Evolutionary conservation across 2,797 vertebrate species (phyloP), one percentile per base, ranked within the genome.

Genomic region (Arremon aurantiirostris): DNA sequence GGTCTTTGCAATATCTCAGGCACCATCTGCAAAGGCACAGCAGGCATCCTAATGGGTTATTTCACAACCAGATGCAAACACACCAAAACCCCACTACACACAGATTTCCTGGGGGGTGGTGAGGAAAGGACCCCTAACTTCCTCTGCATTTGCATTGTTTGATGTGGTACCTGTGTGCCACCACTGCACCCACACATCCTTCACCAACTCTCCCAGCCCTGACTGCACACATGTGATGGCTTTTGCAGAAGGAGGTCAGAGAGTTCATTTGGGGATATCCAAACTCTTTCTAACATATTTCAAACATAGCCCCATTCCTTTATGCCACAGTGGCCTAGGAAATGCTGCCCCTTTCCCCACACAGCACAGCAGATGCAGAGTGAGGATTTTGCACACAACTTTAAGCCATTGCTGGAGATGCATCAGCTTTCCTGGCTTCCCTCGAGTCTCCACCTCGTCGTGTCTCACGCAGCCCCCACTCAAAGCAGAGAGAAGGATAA

Each of bases 401-500:
- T 89, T 63, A 73, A 95, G 47, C 37, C n/a, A 5, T 8, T n/a
- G n/a, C 61, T 71, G 41, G 20, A 70, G n/a, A 50, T 52, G n/a
- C 59, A 28, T 55, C 85, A 27, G 34, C 73, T 83, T 78, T 52
- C 44, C 52, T 63, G 57, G 26, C 73, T 93, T 82, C 65, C 82
- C 64, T 57, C 5, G 10, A 24, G 37, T 77, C 41, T 84, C 76
- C 55, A 23, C 49, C n/a, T 90, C 10, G 0, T 16, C 7, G 0
- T 66, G 60, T 22, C 73, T 93, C 86, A 46, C 20, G 5, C 60
- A 89, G 65, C 50, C 59, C 57, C 59, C 8, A 2, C 3, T 82
- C 82, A 93, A 92, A 95, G 70, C 81, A 86, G 47, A 84, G 42
- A 14, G 75, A 76, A 86, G 69, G 75, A 81, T 55, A 91, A 95